A percentile compares a stretch with the other conserved stretches of the same genome.
Evolutionary conservation across 2,113 vertebrate species (phyloP).

Genomic region (Vicugna pacos): DNA sequence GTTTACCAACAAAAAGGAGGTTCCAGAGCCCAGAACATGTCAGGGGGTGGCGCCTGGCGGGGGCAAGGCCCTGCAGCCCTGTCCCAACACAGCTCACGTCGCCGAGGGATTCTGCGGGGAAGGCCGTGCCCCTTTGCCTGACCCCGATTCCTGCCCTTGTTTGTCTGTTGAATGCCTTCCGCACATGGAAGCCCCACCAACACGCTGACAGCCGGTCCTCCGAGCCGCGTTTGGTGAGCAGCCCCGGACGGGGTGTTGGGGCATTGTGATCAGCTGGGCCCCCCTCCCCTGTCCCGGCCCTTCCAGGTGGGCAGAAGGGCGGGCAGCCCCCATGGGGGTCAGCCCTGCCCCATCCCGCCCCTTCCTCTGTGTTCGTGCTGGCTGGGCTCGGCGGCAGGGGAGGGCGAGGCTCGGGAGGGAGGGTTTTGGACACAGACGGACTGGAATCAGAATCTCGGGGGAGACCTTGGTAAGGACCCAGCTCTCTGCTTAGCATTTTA

Average conservation of each 20-base stretch:
- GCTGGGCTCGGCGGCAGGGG: no score
- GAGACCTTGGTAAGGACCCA: background rate
- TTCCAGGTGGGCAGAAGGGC: background rate
- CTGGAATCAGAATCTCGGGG: background rate
- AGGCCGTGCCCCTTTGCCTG: background rate
- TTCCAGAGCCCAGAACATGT: background rate
- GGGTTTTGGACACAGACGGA: background rate
- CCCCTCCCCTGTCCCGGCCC: background rate
- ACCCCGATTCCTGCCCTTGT: accelerated
- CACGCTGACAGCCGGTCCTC: background rate
- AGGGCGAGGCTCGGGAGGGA: no score
- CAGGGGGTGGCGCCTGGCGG: accelerated
- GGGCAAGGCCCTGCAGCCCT: background rate
- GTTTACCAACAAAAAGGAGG: background rate
- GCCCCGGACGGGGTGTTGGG: background rate
- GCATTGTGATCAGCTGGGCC: background rate
- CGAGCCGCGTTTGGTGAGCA: background rate
- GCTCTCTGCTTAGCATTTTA: background rate
- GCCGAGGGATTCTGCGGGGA: accelerated
- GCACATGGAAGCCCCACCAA: accelerated
- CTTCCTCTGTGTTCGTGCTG: no score
- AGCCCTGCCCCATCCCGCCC: background rate
- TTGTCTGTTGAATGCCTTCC: background rate
- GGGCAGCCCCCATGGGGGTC: accelerated
- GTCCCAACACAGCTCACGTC: background rate